phyloP scores from a whole-genome alignment of 2,113 vertebrate genomes.

The Polypterus bichir region DNA sequence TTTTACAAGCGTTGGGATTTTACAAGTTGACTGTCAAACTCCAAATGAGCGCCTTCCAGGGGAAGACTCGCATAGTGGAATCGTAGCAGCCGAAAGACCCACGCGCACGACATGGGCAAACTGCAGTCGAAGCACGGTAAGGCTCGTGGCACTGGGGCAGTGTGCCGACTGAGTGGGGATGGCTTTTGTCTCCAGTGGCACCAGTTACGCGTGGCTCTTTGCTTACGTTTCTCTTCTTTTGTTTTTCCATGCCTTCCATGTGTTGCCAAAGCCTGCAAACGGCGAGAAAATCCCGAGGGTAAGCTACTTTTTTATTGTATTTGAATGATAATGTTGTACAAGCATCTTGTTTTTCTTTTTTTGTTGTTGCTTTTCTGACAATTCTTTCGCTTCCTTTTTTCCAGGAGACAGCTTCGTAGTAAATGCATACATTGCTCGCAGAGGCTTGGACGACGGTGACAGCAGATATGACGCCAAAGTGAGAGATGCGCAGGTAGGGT shows the following conservation, averaged over 20 bases:
- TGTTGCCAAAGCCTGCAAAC: slow-evolving; percentile 43
- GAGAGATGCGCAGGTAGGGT: slow-evolving; percentile 46
- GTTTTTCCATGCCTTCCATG: slow-evolving; percentile 9
- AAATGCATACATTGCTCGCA: slow-evolving; percentile 47
- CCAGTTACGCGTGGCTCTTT: too few relatives aligned
- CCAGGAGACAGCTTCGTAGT: slow-evolving; percentile 62
- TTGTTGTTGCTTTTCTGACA: not conserved
- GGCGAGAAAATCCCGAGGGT: slow-evolving; percentile 64
- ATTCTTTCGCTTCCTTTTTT: slow-evolving; percentile 3
- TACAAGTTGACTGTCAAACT: slow-evolving; percentile 27
- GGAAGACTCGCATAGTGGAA: slow-evolving; percentile 29
- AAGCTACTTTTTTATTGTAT: slow-evolving; percentile 16
- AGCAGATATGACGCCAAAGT: slow-evolving; percentile 35
- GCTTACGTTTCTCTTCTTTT: not conserved
- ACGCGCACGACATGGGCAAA: slow-evolving; percentile 42
- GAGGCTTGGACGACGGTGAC: slow-evolving; percentile 52
- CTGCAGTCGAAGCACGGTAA: slow-evolving; percentile 62
- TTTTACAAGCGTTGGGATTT: too few relatives aligned
- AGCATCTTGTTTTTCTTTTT: not conserved
- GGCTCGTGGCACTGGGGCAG: not conserved
- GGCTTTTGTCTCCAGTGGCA: too few relatives aligned
- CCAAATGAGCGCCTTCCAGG: slow-evolving; percentile 20
- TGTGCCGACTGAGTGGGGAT: too few relatives aligned
- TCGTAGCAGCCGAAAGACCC: slow-evolving; percentile 18
- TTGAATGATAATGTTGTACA: too few relatives aligned